Base-by-base conservation (phyloP, 2,797 vertebrate genomes). In the Myotis myotis region DNA sequence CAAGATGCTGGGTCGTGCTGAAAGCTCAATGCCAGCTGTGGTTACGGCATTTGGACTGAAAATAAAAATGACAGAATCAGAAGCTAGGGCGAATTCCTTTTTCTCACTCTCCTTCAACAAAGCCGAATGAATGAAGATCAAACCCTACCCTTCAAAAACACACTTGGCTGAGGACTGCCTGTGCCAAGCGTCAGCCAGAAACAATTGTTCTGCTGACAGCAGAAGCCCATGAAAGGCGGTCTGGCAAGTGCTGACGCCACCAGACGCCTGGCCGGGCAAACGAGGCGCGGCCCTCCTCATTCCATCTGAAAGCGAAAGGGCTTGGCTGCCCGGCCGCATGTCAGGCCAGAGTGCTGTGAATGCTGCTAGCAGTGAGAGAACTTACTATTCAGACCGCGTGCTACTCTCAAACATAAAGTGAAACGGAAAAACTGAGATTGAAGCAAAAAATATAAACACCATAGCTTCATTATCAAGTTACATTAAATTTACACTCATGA, bases 301-400 rank as follows among this genome's bases (percentile, higher is more conserved):
- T 44, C 70, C 4, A 1, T 15, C 90, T 17, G 44, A 51, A 78
- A 49, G 84, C 6, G 2, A 6, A 30, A 47, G 75, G 23, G 47
- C 90, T 47, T 22, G 72, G 30, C 70, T 6, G 10, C 5, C 0
- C 12, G n/a, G 47, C 60, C 2, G 17, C 8, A 0, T 36, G 25
- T 5, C 20, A 2, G 5, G 3, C 16, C 33, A 51, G 53, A 22
- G 6, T 0, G 57, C 1, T 1, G 17, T 2, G 62, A 62, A 44
- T 0, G 12, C 71, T 0, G 0, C 0, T 4, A 15, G 57, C 38
- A 0, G 2, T 3, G 4, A 16, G 38, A 5, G 12, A 7, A 22
- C 22, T 25, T 19, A 9, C 1, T 6, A 3, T 36, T 19, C 10
- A 51, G 55, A 23, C 3, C 20, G 13, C 1, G 2, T 10, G 38